Evolutionary conservation across 2,888 invertebrate species (phyloP), one percentile per base, ranked within the genome.

Genomic region (Thecophora atra): DNA sequence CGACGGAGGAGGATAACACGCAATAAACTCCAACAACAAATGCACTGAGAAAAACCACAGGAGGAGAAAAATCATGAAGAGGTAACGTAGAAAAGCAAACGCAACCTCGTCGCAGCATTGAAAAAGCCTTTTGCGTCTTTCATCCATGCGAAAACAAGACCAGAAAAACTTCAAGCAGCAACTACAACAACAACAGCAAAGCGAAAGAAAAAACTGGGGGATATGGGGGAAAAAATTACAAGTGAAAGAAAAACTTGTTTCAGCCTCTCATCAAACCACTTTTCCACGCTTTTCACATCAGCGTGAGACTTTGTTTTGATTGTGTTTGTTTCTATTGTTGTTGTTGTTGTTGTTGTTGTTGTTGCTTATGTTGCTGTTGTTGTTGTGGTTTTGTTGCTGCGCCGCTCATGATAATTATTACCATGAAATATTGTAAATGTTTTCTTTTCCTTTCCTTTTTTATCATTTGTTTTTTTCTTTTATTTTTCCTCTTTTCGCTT

Each of bases 261-360:
- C 37, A 30, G 24, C 68, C n/a, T 26, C 58, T 56, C 58, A n/a
- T n/a, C n/a, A 68, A 54, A 58, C 65, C 72, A 69, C 65, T 72
- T 70, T n/a, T 72, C 56, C 65, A 65, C 64, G 65, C 69, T 72
- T 69, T 72, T 58, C 37, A 68, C 28, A 60, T 60, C 47, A 47
- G 47, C 17, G 47, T 47, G 47, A 11, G 7, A 37, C 37, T 37
- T 2, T 11, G 11, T 44, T 7, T 44, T 44, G 44, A n/a, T n/a
- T 44, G 44, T 44, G 44, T 47, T 47, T 47, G 47, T 11, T 47
- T 5, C 17, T 47, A 17, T 47, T 47, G 47, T 47, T 47, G 6
- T 47, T 47, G 47, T 47, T 47, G 47, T 7, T 47, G 8, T 4
- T 47, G 47, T 47, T 13, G 47, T n/a, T n/a, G 17, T 47, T 47